Conservation (phyloP, 2,113 vertebrate genomes). For the Amazona guildingii region DNA sequence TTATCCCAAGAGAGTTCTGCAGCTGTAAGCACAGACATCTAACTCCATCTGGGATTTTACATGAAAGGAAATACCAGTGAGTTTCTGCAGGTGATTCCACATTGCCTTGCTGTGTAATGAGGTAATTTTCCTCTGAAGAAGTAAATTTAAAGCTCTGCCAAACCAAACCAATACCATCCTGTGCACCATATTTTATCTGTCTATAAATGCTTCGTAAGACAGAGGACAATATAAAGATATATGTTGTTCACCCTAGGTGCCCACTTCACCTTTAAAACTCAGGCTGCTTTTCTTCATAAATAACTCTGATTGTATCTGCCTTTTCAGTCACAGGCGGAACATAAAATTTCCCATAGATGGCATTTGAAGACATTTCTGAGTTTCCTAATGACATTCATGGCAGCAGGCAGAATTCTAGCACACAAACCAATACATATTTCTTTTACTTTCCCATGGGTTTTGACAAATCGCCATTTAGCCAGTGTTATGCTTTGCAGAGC, state of each 20-base stretch:
- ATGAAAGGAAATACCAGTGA: neutral
- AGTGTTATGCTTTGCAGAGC: neutral
- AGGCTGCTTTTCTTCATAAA: neutral
- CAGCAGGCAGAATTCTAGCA: neutral
- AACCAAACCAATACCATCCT: neutral
- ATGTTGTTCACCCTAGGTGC: neutral
- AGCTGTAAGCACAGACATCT: neutral
- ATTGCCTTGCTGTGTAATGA: neutral
- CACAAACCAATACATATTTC: neutral
- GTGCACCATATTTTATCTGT: neutral
- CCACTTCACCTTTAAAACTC: neutral
- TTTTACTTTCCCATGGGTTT: neutral
- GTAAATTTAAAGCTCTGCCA: neutral
- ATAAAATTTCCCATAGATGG: neutral
- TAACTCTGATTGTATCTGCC: neutral
- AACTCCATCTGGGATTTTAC: neutral
- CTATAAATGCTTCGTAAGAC: neutral
- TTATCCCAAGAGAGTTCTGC: neutral
- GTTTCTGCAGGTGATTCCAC: neutral
- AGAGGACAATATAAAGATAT: neutral
- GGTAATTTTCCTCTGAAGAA: neutral
- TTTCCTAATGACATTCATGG: neutral
- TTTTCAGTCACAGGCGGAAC: neutral
- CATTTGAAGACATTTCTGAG: neutral
- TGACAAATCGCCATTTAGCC: neutral